phyloP scores from a whole-genome alignment of 2,113 vertebrate species.

The Semnornis frantzii region DNA sequence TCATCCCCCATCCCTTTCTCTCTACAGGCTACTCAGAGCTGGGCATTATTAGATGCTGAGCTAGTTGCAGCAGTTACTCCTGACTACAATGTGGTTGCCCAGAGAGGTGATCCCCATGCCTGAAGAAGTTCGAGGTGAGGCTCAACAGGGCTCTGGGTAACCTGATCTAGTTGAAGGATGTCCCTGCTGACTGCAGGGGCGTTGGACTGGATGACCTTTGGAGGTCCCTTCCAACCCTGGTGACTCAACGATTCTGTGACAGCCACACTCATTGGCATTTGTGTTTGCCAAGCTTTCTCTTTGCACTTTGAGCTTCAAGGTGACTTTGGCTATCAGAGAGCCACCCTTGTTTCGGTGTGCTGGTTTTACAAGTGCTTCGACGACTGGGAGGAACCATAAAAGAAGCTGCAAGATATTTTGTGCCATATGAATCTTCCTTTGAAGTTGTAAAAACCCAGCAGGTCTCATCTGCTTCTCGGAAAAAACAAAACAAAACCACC shows the following conservation, averaged over 20 bases:
- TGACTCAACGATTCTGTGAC: no score
- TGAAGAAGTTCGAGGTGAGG: no score
- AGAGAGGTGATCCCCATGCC: no score
- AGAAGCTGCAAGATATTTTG: not conserved
- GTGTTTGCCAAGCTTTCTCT: not conserved
- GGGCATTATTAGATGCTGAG: not conserved
- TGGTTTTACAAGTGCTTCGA: not conserved
- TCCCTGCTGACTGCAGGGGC: no score
- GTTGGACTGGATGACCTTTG: no score
- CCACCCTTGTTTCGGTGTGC: not conserved
- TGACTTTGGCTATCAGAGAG: not conserved
- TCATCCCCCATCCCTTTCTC: not conserved
- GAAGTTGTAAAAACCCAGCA: not conserved
- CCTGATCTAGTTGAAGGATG: no score
- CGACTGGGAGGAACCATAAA: not conserved
- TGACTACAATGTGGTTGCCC: fast-evolving
- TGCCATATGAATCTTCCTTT: not conserved
- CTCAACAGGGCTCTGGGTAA: no score
- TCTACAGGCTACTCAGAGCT: no score
- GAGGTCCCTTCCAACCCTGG: no score
- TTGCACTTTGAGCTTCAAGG: not conserved
- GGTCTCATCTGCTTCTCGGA: not conserved
- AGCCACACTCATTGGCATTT: not conserved
- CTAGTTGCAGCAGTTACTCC: not conserved
- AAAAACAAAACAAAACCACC: not conserved